Percentiles rank a stretch among this genome's conserved stretches.
Evolutionary conservation across 2,888 invertebrate species (phyloP).

Genomic region (Trachelus stipa): DNA sequence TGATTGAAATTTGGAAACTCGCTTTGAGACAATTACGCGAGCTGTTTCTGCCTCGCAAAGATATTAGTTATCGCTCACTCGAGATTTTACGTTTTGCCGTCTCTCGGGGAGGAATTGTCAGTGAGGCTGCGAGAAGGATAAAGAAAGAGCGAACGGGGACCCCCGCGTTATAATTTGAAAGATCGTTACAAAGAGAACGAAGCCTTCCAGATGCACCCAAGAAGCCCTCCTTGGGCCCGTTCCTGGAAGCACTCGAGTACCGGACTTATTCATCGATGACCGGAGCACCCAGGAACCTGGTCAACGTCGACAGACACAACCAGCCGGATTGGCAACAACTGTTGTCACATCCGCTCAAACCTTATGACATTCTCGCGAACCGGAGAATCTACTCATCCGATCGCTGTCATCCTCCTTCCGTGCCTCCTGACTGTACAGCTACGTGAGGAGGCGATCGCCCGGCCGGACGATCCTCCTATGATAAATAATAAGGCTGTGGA

Average conservation of each 20-base stretch:
- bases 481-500: background rate
- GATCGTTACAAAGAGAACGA: conserved; percentile 13
- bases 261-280: conserved; percentile 62
- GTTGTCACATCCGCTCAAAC: conserved; percentile 37
- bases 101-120: background rate
- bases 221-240: conserved; percentile 23
- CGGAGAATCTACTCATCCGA: background rate
- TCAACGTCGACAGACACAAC: background rate
- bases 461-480: background rate
- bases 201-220: conserved; percentile 22
- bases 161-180: background rate
- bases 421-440: background rate
- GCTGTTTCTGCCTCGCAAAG: conserved; percentile 44
- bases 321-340: conserved; percentile 17
- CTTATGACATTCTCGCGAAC: conserved; percentile 14
- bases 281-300: background rate
- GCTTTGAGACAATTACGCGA: conserved; percentile 65
- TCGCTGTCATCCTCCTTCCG: background rate
- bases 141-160: background rate
- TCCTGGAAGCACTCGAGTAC: conserved; percentile 35
- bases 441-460: background rate
- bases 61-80: conserved; percentile 27
- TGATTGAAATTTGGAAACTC: conserved; percentile 65
- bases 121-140: background rate
- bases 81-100: background rate